phyloP scores from a whole-genome alignment of 1,140 invertebrate species.

The Danaus plexippus region DNA sequence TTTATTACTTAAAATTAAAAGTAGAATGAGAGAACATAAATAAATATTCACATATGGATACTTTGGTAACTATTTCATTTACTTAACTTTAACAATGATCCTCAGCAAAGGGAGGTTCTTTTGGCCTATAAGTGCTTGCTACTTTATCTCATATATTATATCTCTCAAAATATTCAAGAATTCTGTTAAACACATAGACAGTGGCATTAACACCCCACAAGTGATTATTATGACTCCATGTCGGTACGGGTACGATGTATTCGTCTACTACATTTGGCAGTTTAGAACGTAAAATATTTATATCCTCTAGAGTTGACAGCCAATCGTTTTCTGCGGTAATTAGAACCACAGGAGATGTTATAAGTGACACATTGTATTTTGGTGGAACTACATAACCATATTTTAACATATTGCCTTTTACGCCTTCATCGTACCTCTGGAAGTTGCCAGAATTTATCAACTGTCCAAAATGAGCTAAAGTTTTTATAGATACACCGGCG shows the following conservation, averaged over 20 bases:
- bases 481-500: conserved; percentile 43
- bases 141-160: conserved; percentile 14
- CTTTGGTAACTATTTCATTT: too few relatives aligned
- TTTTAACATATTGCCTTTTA: conserved; percentile 60
- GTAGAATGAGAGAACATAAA: too few relatives aligned
- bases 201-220: conserved; percentile 38
- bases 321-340: conserved; percentile 75
- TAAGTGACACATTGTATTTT: conserved; percentile 70
- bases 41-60: too few relatives aligned
- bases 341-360: conserved; percentile 74
- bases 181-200: conserved; percentile 40
- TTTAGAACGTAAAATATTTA: conserved; percentile 62
- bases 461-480: conserved; percentile 46
- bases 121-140: too few relatives aligned
- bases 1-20: too few relatives aligned
- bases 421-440: conserved; percentile 72
- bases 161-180: conserved; percentile 39
- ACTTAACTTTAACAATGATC: too few relatives aligned
- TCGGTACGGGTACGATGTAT: conserved; percentile 41
- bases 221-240: conserved; percentile 58
- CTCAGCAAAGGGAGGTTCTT: too few relatives aligned
- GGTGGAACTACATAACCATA: conserved; percentile 73
- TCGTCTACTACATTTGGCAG: conserved; percentile 67
- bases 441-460: conserved; percentile 52
- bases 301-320: conserved; percentile 73